Conservation (phyloP, 2,113 vertebrate species). For the Lamprotornis superbus region DNA sequence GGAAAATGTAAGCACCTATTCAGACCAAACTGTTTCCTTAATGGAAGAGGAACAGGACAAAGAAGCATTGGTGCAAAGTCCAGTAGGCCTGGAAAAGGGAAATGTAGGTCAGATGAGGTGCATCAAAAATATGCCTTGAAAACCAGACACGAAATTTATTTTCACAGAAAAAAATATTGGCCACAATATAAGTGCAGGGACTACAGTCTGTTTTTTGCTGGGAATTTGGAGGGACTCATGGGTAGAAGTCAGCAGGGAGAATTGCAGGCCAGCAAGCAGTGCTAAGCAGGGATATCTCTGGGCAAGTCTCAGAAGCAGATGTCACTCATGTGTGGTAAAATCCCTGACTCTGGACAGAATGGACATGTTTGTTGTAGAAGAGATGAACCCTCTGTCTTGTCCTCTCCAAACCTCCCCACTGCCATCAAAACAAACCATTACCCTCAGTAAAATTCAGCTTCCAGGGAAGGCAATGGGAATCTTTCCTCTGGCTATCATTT, state of each 20-base stretch:
- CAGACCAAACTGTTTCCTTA: neutral
- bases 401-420: neutral
- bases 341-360: no score
- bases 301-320: neutral
- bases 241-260: neutral
- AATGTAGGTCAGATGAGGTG: neutral
- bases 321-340: neutral
- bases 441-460: neutral
- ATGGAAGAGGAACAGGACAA: neutral
- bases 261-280: neutral
- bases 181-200: rapidly evolving
- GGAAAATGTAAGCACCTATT: neutral
- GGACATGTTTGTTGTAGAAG: neutral
- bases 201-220: neutral
- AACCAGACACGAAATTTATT: neutral
- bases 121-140: neutral
- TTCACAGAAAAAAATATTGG: neutral
- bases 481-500: neutral
- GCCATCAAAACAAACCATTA: neutral
- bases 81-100: neutral
- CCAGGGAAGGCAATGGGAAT: neutral
- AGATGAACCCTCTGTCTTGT: neutral
- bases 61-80: neutral
- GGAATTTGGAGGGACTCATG: neutral
- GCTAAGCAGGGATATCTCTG: neutral